Base-by-base conservation (phyloP, 1,140 invertebrate genomes). In the Dolichoris vasculosae region DNA sequence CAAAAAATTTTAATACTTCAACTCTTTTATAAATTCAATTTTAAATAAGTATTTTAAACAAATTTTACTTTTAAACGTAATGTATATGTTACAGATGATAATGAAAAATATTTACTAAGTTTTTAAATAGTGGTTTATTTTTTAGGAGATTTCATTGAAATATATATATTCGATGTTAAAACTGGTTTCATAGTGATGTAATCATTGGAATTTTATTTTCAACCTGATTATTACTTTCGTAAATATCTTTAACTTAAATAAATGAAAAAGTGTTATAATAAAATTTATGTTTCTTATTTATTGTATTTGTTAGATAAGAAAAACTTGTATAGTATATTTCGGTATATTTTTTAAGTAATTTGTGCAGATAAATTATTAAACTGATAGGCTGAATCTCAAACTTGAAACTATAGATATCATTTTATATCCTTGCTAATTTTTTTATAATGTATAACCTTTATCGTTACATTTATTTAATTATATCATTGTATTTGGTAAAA, bases 301-400 rank as follows among this genome's bases (percentile, higher is more conserved):
- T 43, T n/a, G 69, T 40, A 43, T n/a, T 23, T 73, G 43, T n/a
- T n/a, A 1, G 69, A 73, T 73, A 73, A 73, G 38, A n/a, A 73
- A n/a, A 43, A 43, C 40, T 73, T 32, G 69, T 11, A 43, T 23
- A 26, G 69, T 40, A n/a, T n/a, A 73, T 73, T 73, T 73, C 6
- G 0, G 35, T n/a, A 73, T 73, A 20, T 73, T 73, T 73, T 8
- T n/a, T 20, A 38, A 4, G 30, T 40, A 2, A 40, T 69, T 59
- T 38, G 7, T 6, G 9, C 30, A 2, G 67, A 38, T 69, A 38
- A 69, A 69, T 40, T 15, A 69, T 20, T 69, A 38, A 69, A 11
- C 17, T 38, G 20, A 69, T 15, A 69, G 17, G 26, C 48, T 7
- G 20, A 51, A 51, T 51, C 15, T 59, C 20, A 26, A 26, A 13